A percentile compares a stretch with the other conserved stretches of the same genome.
phyloP scores from a whole-genome alignment of 2,113 vertebrate genomes.

The Pelobates fuscus region DNA sequence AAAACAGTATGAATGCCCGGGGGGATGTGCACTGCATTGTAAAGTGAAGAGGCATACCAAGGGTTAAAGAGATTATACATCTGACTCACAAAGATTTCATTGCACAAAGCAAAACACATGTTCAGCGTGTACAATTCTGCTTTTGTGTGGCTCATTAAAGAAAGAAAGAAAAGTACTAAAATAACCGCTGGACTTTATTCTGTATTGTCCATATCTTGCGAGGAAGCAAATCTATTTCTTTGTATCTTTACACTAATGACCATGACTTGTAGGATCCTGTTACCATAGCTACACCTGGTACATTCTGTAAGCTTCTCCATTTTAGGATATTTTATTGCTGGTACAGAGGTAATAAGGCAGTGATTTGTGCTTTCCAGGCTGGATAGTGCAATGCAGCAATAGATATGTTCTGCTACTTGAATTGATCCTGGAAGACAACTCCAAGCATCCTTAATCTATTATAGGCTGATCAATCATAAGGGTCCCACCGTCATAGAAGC shows the following conservation, averaged over 20 bases:
- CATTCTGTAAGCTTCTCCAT: neutral
- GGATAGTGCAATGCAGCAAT: neutral
- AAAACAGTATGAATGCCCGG: neutral
- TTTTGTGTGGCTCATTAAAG: rapidly evolving
- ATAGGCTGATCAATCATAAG: no score
- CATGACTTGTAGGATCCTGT: constrained; percentile 1
- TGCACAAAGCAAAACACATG: neutral
- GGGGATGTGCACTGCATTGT: neutral
- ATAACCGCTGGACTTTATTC: neutral
- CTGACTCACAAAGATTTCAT: neutral
- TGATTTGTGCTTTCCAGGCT: neutral
- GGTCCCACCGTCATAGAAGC: no score
- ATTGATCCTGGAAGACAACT: no score
- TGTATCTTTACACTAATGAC: neutral
- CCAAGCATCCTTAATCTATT: no score
- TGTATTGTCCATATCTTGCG: neutral
- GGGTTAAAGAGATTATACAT: constrained; percentile 1
- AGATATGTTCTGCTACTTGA: no score
- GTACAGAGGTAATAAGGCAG: neutral
- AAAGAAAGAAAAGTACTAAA: neutral
- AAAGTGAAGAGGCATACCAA: neutral
- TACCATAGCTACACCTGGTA: neutral
- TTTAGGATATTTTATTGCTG: neutral
- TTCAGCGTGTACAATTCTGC: rapidly evolving
- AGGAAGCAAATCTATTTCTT: neutral